phyloP scores from a whole-genome alignment of 2,888 invertebrate species.

The Philereme transversata region DNA sequence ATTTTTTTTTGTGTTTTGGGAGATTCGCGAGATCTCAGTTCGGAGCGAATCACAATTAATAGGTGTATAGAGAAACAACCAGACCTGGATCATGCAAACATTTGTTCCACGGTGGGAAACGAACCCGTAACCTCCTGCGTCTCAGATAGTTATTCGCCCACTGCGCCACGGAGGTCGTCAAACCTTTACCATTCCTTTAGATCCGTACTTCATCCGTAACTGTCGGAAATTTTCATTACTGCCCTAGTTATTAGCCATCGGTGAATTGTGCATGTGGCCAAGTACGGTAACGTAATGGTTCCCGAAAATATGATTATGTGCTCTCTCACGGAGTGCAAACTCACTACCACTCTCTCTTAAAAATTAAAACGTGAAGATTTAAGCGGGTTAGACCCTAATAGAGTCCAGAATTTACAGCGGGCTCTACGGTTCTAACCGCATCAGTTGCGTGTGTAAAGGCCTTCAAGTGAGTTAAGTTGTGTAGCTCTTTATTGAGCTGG shows the following conservation, averaged over 20 bases:
- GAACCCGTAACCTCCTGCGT: no score
- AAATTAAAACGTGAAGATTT: conserved; percentile 25
- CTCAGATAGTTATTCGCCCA: no score
- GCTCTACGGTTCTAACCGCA: conserved; percentile 1
- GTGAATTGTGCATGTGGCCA: conserved; percentile 30
- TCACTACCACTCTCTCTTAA: conserved; percentile 26
- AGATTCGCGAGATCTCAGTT: no score
- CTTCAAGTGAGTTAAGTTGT: no score
- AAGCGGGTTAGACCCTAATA: conserved; percentile 21
- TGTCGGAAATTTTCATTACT: neutral
- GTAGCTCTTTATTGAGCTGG: no score
- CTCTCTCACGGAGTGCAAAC: conserved; percentile 14
- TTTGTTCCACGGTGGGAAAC: no score
- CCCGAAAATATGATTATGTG: conserved; percentile 33
- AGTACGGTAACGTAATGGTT: conserved; percentile 29
- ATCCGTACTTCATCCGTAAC: neutral
- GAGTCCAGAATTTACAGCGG: conserved; percentile 20
- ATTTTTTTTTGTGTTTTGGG: no score
- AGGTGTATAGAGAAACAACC: no score
- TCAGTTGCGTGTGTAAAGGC: neutral
- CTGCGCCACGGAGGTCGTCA: no score
- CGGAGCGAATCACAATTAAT: no score
- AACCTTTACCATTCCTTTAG: no score
- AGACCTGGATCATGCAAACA: no score
- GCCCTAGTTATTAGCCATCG: conserved; percentile 16